Evolutionary conservation across 2,797 vertebrate genomes (phyloP), one percentile per base, ranked within the genome.

Genomic region (Meriones psammophilus): DNA sequence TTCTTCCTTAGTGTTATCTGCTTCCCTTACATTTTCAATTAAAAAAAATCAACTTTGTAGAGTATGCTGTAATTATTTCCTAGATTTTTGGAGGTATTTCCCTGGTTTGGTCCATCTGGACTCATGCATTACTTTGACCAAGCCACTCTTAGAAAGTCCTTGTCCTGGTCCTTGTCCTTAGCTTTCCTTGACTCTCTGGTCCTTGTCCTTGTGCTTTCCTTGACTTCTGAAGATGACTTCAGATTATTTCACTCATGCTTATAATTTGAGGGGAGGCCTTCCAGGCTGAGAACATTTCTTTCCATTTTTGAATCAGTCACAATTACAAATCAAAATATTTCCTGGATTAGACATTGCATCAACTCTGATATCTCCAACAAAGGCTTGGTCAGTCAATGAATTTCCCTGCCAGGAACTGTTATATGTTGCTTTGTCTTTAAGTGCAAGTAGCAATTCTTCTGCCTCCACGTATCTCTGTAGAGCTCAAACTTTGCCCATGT

Each of bases 251-350:
- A 83, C 56, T 84, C 13, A 15, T 71, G 69, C 5, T 39, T 80
- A 68, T 77, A 54, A 73, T 3, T 24, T 58, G 15, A 46, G n/a
- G 66, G 62, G n/a, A 56, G 68, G 88, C n/a, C 87, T 94, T 92
- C 58, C 77, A 60, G 36, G 5, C 22, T 56, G 24, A 92, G 54
- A 89, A 89, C 15, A 46, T 78, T 83, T 76, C 64, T 74, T 33
- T 88, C 13, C 4, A 76, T 60, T 88, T 95, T n/a, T 71, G 42
- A 69, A 77, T 10, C 15, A n/a, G 22, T 60, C 4, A 8, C n/a
- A 86, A 1, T 78, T 88, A 60, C 93, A 84, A 73, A 56, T 66
- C 8, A 94, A 79, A 74, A 42, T 86, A 4, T 85, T 94, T 88
- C 39, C 18, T 88, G 58, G 22, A 15, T 58, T 84, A 56, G 60